phyloP scores from a whole-genome alignment of 2,888 invertebrate genomes.

The Aricia artaxerxes region DNA sequence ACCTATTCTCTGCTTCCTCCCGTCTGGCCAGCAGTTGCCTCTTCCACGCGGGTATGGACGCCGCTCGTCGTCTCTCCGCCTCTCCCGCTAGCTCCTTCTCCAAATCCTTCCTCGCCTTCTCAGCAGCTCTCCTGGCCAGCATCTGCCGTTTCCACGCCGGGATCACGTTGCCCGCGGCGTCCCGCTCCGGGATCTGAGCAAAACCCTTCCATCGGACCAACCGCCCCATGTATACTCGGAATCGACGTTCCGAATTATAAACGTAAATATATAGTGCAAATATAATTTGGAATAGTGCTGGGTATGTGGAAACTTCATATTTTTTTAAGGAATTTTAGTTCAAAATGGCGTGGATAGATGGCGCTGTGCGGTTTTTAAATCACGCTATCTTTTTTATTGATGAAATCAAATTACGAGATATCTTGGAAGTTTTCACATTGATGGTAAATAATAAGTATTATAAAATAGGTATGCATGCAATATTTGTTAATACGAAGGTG shows the following conservation, averaged over 20 bases:
- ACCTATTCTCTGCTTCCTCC: constrained; percentile 87
- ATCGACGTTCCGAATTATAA: constrained; percentile 32
- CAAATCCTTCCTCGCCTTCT: constrained; percentile 93
- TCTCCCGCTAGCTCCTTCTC: constrained; percentile 92
- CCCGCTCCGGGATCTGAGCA: constrained; percentile 92
- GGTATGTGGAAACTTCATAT: not conserved
- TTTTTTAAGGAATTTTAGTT: not conserved
- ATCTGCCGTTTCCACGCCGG: constrained; percentile 98
- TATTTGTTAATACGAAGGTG: not conserved
- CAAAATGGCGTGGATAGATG: not conserved
- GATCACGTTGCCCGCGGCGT: constrained; percentile 92
- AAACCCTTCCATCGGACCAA: constrained; percentile 74
- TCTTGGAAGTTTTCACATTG: not conserved
- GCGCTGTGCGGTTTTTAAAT: not conserved
- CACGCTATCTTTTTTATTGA: not conserved
- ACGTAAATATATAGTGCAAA: constrained; percentile 9
- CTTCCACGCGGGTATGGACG: constrained; percentile 96
- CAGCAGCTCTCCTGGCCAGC: constrained; percentile 96
- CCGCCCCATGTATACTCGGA: constrained; percentile 52
- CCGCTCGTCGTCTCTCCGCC: constrained; percentile 90
- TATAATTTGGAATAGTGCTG: constrained; percentile 15
- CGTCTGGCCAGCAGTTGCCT: constrained; percentile 91
- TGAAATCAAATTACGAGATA: not conserved
- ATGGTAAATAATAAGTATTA: not conserved
- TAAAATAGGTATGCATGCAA: not conserved